Percentiles rank a stretch among this genome's conserved stretches.
Evolutionary conservation across 2,797 vertebrate species (phyloP).

Genomic region (Rhodeus uyekii): DNA sequence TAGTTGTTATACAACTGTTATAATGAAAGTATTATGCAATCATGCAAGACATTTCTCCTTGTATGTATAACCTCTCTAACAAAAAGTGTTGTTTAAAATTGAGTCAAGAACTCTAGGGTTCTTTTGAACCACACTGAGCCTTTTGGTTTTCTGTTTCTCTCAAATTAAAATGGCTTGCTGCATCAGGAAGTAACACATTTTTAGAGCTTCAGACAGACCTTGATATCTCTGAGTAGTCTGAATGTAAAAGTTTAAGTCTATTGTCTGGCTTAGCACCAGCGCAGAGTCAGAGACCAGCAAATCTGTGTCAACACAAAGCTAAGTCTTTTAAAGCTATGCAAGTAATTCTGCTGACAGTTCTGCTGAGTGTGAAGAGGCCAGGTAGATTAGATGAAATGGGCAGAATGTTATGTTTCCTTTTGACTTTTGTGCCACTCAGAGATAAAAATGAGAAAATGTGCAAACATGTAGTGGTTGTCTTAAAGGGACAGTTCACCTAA

Average conservation of each 20-base stretch:
- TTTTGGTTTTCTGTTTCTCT: background rate
- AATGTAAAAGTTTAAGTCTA: slow-evolving; percentile 1
- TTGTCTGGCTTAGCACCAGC: background rate
- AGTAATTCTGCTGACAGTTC: background rate
- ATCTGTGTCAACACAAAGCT: slow-evolving; percentile 12
- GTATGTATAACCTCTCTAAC: background rate
- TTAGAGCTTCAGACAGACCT: background rate
- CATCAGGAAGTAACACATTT: background rate
- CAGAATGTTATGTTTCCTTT: slow-evolving; percentile 3
- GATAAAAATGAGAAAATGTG: background rate
- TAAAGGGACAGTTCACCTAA: background rate
- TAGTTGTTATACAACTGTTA: background rate
- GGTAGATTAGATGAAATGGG: background rate
- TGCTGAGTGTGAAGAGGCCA: slow-evolving; percentile 11
- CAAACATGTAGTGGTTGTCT: background rate
- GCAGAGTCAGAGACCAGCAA: slow-evolving; percentile 10
- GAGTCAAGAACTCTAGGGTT: background rate
- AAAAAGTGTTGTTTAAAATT: background rate
- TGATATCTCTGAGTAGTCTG: background rate
- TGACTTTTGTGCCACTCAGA: background rate
- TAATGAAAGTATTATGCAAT: background rate
- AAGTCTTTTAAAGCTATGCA: slow-evolving; percentile 14
- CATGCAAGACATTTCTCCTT: background rate
- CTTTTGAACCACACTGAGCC: background rate
- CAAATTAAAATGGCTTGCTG: background rate